Evolutionary conservation across 2,888 invertebrate genomes (phyloP).

Genomic region (Volucella zonaria): DNA sequence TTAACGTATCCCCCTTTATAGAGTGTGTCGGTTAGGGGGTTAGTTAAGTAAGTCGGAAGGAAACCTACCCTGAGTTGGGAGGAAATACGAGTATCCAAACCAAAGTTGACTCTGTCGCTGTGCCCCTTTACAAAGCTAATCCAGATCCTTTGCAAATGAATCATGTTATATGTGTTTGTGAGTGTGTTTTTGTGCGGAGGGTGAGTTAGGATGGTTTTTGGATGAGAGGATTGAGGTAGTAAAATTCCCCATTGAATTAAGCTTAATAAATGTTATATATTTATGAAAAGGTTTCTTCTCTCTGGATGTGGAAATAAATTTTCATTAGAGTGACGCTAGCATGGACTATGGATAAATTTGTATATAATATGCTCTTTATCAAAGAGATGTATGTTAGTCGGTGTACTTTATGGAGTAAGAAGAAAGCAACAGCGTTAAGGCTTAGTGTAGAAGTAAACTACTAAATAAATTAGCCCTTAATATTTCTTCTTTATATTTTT

Average conservation of each 20-base stretch:
- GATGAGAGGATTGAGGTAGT: constrained; percentile 28
- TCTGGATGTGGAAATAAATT: constrained; percentile 59
- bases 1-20: constrained; percentile 1
- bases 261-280: constrained; percentile 71
- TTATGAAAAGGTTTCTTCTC: constrained; percentile 69
- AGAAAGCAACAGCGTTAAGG: constrained; percentile 34
- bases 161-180: background rate
- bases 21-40: background rate
- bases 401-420: constrained; percentile 27
- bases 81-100: constrained; percentile 11
- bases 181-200: background rate
- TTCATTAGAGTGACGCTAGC: constrained; percentile 60
- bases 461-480: constrained; percentile 75
- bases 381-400: constrained; percentile 12
- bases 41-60: constrained; percentile 35
- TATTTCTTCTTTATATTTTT: constrained; percentile 45
- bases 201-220: background rate
- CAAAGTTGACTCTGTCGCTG: constrained; percentile 14
- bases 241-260: constrained; percentile 66
- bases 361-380: constrained; percentile 39
- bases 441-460: constrained; percentile 38
- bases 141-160: constrained; percentile 59
- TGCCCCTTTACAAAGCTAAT: constrained; percentile 58
- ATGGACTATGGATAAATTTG: constrained; percentile 55
- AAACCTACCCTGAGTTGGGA: constrained; percentile 44